These are phyloP conservation scores for Ecdyonurus torrentis DNA, from an alignment of 2,888 invertebrate genomes.

Conservation along the genomic window DNA sequence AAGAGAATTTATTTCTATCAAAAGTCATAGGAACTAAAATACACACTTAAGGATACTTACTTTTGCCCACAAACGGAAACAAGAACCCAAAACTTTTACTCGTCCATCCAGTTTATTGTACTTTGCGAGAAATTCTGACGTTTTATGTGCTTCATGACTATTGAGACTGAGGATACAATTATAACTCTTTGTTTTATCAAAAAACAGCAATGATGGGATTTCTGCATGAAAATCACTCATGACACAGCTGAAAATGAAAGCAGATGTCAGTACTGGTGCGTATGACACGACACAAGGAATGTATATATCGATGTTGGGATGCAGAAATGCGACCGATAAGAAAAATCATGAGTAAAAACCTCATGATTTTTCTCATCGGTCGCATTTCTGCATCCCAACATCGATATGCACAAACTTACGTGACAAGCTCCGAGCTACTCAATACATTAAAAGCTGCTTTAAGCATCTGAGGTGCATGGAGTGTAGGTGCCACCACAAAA, in stretches of 20 bases:
- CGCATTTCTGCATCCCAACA: too few species aligned
- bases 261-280: slow-evolving; percentile 12
- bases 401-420: neutral
- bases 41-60: slow-evolving; percentile 18
- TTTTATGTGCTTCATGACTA: slow-evolving; percentile 19
- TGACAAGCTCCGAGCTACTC: neutral
- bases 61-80: slow-evolving; percentile 26
- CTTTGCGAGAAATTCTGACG: slow-evolving; percentile 18
- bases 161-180: slow-evolving; percentile 23
- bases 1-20: neutral
- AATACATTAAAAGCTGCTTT: neutral
- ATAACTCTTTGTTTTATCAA: slow-evolving; percentile 17
- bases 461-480: slow-evolving; percentile 10
- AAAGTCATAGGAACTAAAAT: neutral
- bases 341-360: too few species aligned
- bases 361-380: too few species aligned
- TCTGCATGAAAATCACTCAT: slow-evolving; percentile 24
- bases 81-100: slow-evolving; percentile 19
- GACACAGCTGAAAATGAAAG: slow-evolving; percentile 17
- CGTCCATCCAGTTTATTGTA: slow-evolving; percentile 21
- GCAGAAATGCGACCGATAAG: too few species aligned
- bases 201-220: slow-evolving; percentile 23
- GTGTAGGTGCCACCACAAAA: slow-evolving; percentile 16
- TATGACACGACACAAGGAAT: neutral
- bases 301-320: too few species aligned